Evolutionary conservation across 2,888 invertebrate species (phyloP).

Genomic region (Schrankia costaestrigalis): DNA sequence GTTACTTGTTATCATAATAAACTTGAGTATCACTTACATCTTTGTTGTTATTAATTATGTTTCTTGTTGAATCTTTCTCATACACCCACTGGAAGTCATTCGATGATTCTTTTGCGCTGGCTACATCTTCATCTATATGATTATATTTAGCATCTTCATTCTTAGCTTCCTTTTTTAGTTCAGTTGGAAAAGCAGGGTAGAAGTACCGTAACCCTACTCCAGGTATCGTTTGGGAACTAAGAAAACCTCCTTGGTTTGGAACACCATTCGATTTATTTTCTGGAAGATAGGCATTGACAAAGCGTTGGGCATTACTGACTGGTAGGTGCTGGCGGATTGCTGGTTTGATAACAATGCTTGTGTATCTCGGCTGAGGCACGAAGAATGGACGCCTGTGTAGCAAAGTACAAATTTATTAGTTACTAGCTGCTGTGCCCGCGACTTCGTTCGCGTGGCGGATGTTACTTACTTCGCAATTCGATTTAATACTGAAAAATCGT

Average conservation of each 20-base stretch:
- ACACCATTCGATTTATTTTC: slow-evolving; percentile 16
- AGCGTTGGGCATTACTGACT: slow-evolving; percentile 62
- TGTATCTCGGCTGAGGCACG: slow-evolving; percentile 66
- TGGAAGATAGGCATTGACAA: slow-evolving; percentile 67
- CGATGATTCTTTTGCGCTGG: slow-evolving; percentile 40
- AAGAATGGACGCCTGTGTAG: slow-evolving; percentile 63
- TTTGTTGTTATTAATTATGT: slow-evolving; percentile 48
- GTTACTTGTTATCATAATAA: neutral
- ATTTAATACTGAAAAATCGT: too few relatives aligned
- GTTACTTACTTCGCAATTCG: too few relatives aligned
- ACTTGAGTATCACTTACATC: slow-evolving; percentile 46
- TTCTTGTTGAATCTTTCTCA: slow-evolving; percentile 61
- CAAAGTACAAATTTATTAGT: too few relatives aligned
- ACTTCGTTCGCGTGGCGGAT: too few relatives aligned
- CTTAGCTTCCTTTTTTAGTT: slow-evolving; percentile 37
- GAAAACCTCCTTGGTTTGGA: slow-evolving; percentile 31
- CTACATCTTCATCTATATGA: slow-evolving; percentile 54
- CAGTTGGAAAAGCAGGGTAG: slow-evolving; percentile 50
- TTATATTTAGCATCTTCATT: slow-evolving; percentile 65
- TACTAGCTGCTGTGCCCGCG: too few relatives aligned
- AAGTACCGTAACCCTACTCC: slow-evolving; percentile 69
- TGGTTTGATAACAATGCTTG: slow-evolving; percentile 54
- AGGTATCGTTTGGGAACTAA: slow-evolving; percentile 64
- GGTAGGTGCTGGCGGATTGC: slow-evolving; percentile 39
- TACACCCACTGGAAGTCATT: slow-evolving; percentile 65